phyloP scores from a whole-genome alignment of 1,140 invertebrate genomes.

The Lasioglossum baleicum region DNA sequence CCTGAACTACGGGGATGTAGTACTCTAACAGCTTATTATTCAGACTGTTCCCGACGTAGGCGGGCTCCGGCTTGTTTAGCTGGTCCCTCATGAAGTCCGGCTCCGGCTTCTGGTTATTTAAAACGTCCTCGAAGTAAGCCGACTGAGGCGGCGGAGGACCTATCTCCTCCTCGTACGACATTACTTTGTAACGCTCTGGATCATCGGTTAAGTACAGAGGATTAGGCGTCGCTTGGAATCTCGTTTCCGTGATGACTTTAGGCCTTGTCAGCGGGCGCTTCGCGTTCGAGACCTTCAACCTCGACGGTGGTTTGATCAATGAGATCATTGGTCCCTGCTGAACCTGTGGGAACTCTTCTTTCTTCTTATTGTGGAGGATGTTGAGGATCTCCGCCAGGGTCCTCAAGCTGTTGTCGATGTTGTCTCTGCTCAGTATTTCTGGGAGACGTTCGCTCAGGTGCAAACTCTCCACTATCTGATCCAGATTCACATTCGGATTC shows the following conservation, averaged over 20 bases:
- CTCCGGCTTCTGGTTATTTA: conserved; percentile 28
- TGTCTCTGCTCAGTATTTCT: conserved; percentile 86
- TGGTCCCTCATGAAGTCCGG: background rate
- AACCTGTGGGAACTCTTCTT: conserved; percentile 40
- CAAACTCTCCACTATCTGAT: conserved; percentile 80
- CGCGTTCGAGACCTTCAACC: conserved; percentile 43
- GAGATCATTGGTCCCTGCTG: background rate
- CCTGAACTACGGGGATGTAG: conserved; percentile 69
- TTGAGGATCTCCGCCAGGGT: conserved; percentile 87
- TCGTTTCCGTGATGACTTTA: conserved; percentile 73
- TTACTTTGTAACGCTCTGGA: conserved; percentile 47
- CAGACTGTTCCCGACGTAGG: conserved; percentile 32
- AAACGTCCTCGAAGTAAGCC: conserved; percentile 30
- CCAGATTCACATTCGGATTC: conserved; percentile 57
- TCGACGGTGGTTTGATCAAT: background rate
- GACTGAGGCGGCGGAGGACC: background rate
- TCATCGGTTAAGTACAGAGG: conserved; percentile 59
- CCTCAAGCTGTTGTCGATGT: conserved; percentile 88
- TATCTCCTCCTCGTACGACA: conserved; percentile 25
- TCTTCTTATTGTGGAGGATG: conserved; percentile 80
- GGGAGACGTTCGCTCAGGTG: conserved; percentile 87
- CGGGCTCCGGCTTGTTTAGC: background rate
- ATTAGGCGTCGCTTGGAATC: conserved; percentile 68
- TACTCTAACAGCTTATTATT: conserved; percentile 70
- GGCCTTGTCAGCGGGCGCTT: conserved; percentile 61